Evolutionary conservation across 2,113 vertebrate genomes (phyloP).

Genomic region (Halcyon malimbica): DNA sequence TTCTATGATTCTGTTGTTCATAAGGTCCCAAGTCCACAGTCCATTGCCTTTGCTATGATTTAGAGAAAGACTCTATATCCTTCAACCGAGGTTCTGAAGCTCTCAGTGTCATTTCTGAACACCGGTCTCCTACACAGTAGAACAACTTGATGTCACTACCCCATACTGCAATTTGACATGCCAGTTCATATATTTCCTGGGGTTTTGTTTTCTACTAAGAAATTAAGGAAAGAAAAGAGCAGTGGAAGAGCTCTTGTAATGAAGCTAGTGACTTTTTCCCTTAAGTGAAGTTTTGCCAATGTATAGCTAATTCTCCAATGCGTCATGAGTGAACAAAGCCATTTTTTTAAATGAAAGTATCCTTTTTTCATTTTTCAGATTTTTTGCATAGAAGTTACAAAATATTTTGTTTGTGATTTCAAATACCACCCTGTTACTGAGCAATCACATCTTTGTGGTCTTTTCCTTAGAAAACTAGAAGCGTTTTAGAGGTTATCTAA

Average conservation of each 20-base stretch:
- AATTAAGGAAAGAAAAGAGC: background rate
- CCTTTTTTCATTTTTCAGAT: background rate
- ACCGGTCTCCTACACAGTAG: background rate
- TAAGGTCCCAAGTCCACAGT: background rate
- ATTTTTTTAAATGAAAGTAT: background rate
- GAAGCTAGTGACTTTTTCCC: background rate
- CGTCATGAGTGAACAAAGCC: background rate
- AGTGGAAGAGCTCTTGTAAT: background rate
- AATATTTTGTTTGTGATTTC: background rate
- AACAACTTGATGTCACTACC: background rate
- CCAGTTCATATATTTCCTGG: background rate
- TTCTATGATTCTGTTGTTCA: background rate
- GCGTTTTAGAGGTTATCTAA: background rate
- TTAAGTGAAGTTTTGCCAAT: background rate
- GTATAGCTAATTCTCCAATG: background rate
- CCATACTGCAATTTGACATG: background rate
- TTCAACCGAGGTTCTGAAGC: background rate
- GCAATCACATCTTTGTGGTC: background rate
- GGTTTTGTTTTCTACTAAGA: background rate
- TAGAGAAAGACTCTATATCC: background rate
- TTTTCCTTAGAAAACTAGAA: slow-evolving; percentile 11
- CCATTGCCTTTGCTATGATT: background rate
- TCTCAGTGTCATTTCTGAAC: background rate
- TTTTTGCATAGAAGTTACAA: background rate
- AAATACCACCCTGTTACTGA: background rate